Evolutionary conservation across 2,797 vertebrate genomes (phyloP).

Genomic region (Microctenopoma stevenorrisi): DNA sequence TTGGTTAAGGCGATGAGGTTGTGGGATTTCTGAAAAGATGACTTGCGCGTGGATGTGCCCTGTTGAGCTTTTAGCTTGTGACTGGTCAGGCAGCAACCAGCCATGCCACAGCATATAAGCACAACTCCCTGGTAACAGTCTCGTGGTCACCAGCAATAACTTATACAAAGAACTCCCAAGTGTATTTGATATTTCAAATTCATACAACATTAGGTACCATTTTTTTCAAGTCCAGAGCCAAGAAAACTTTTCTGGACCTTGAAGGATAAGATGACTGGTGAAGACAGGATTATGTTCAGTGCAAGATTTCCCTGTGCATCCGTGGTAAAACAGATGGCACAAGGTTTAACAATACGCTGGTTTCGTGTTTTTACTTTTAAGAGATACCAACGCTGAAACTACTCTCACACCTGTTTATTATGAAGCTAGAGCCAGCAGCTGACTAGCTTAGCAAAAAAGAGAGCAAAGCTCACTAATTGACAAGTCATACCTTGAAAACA

Average conservation of each 20-base stretch:
- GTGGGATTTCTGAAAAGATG: slow-evolving; percentile 46
- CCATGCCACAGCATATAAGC: slow-evolving; percentile 46
- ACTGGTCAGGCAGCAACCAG: slow-evolving; percentile 49
- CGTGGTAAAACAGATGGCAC: slow-evolving; percentile 2
- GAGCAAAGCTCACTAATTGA: not conserved
- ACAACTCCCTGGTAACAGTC: slow-evolving; percentile 54
- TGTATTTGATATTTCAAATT: slow-evolving; percentile 87
- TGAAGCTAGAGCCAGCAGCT: not conserved
- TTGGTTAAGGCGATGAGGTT: slow-evolving; percentile 47
- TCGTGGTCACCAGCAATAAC: slow-evolving; percentile 42
- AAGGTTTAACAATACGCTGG: not conserved
- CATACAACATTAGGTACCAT: slow-evolving; percentile 85
- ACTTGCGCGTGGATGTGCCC: slow-evolving; percentile 49
- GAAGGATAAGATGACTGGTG: not conserved
- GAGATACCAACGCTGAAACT: not conserved
- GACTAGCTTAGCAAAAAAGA: slow-evolving; percentile 12
- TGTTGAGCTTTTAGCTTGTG: slow-evolving; percentile 34
- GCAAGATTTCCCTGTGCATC: slow-evolving; percentile 2
- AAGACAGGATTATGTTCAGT: not conserved
- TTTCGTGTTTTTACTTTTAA: not conserved
- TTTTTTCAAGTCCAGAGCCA: slow-evolving; percentile 74
- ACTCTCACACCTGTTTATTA: not conserved
- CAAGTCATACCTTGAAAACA: not conserved
- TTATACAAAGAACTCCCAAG: slow-evolving; percentile 72
- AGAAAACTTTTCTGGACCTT: slow-evolving; percentile 32